Percentiles rank a stretch among this genome's conserved stretches.
These are phyloP conservation scores for Hyles euphorbiae DNA, from an alignment of 1,140 invertebrate species.

Conservation along the genomic window DNA sequence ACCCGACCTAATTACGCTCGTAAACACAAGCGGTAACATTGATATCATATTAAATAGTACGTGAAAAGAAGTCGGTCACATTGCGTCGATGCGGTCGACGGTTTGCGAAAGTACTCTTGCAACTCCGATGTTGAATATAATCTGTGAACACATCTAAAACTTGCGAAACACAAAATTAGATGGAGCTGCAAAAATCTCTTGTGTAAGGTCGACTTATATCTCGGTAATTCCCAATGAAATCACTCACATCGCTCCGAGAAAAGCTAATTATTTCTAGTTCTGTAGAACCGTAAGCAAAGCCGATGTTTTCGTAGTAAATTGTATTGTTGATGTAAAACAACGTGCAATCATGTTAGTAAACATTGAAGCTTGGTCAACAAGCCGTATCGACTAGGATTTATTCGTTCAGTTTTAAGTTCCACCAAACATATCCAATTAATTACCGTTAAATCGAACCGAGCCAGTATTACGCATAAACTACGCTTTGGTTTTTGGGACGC, in stretches of 20 bases:
- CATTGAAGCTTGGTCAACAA: background rate
- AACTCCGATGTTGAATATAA: conserved; percentile 17
- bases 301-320: no score
- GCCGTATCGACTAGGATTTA: conserved; percentile 2
- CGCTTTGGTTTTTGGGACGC: conserved; percentile 9
- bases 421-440: conserved; percentile 13
- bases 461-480: conserved; percentile 9
- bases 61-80: conserved; percentile 27
- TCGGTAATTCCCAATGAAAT: background rate
- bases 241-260: background rate
- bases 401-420: conserved; percentile 10
- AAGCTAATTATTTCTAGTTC: background rate
- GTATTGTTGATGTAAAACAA: no score
- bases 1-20: no score
- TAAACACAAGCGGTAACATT: background rate
- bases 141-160: conserved; percentile 20
- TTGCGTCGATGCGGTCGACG: conserved; percentile 13
- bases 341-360: conserved; percentile 6
- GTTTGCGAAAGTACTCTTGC: conserved; percentile 23
- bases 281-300: no score
- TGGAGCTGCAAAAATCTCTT: background rate
- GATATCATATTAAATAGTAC: conserved; percentile 29
- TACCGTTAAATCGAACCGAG: conserved; percentile 7
- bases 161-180: conserved; percentile 17
- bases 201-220: no score